Base-by-base conservation (phyloP, 2,797 vertebrate species). In the Acrossocheilus wenchowensis region DNA sequence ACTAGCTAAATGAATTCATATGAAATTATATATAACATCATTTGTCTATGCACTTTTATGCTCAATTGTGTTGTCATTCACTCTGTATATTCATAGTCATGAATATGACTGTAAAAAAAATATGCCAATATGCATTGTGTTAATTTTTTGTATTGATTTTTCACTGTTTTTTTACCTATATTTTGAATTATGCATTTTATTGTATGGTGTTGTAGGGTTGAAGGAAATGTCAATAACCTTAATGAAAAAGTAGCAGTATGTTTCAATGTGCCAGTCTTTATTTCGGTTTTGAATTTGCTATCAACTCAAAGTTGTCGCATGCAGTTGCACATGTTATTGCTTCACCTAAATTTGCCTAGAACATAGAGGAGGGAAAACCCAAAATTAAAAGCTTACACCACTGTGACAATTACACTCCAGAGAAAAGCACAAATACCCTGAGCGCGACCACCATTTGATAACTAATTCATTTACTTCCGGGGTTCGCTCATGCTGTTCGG, bases 391-490 rank as follows among this genome's bases (percentile, higher is more conserved):
- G 23, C 39, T 50, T 50, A n/a, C 34, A 26, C 26, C 23, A n/a
- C 66, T 41, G 26, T 50, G 57, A 81, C 75, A 39, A 69, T 79
- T 79, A 43, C 39, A 77, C 75, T 73, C 34, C 21, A 23, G 21
- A 71, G 69, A 78, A 77, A 52, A 81, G 75, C 52, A 62, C 41
- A 41, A 64, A 82, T 39, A 80, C 64, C 39, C 79, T n/a, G 6
- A 39, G 66, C 6, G 2, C 7, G 36, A 39, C 66, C 54, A 84
- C 86, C 74, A 66, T 23, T 78, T 88, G 82, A 90, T 88, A 36
- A 83, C 84, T 83, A 81, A 89, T 73, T 60, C 82, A 88, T 89
- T 85, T 83, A 89, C 88, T 91, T 91, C 88, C 87, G 84, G 87
- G 88, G 87, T 73, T 82, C 17, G 34, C 69, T 69, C 62, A 81